Evolutionary conservation across 2,113 vertebrate species (phyloP), one percentile per base, ranked within the genome.

Genomic region (Etia nguti): DNA sequence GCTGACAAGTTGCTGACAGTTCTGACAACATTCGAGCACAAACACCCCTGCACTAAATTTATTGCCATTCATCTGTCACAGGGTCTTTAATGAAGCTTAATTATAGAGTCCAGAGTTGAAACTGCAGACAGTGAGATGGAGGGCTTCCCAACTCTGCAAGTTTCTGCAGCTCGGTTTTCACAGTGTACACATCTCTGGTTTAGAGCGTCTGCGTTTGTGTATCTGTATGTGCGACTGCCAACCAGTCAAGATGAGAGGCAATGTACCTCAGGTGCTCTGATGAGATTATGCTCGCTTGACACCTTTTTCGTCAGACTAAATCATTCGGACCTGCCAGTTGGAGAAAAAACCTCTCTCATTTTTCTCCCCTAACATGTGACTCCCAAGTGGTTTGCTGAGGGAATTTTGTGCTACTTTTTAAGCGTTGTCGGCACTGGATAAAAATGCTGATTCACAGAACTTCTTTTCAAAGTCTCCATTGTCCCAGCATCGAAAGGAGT

Each of bases 391-490:
- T 75, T 84, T 62, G 16, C 18, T 52, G 84, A 48, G 89, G 75
- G 89, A 46, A 83, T 89, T 89, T 48, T 55, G 87, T 75, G 68
- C 89, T 4, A 8, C 85, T 85, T 70, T 73, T 73, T 85, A 62
- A 80, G 57, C 36, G 55, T 48, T n/a, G 34, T 50, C 60, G 18
- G 16, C 20, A 29, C 12, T 59, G 84, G 86, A 34, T 84, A 12
- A 85, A 94, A 91, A 59, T 46, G 79, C 84, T 92, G 91, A 91
- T 84, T 89, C 83, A 90, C 88, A 57, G 46, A 91, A 92, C 34
- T 3, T 46, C 80, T 84, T 84, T 81, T 94, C 84, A 95, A 90
- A 92, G 93, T 94, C 90, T 81, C 59, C 90, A 87, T 91, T 93
- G 93, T 94, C 68, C 34, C 86, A 83, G 57, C n/a, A 41, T 57